Evolutionary conservation across 2,797 vertebrate genomes (phyloP), one percentile per base, ranked within the genome.

Genomic region (Hypotaenidia philippensis): DNA sequence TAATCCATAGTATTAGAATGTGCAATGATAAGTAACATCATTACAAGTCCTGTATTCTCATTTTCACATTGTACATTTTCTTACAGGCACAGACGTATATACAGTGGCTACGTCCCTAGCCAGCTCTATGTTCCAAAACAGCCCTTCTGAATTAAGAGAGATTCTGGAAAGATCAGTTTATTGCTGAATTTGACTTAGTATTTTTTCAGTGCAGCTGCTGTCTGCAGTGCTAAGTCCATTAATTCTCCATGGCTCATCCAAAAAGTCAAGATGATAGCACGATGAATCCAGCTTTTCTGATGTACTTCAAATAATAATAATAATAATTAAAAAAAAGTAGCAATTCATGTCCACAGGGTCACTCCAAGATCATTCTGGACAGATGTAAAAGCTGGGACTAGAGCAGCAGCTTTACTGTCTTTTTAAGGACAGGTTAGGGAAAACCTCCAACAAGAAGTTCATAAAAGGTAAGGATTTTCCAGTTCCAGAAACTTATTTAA

Each of bases 61-160:
- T 89, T 87, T 91, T 60, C 64, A 87, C 84, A 95, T 90, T 56
- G 79, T 83, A 95, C 88, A 89, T 93, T 93, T 86, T 97, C 87
- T 65, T 80, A 89, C 64, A 97, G 92, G 95, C 91, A 96, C 94
- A 72, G 60, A 84, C 5, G 25, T 96, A 94, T 91, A 76, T 83
- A 95, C 93, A 96, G 55, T 41, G 77, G 85, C 77, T 93, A 87
- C 82, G 90, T 75, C 84, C 52, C 55, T 79, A 94, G 80, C 57
- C 89, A 60, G 44, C 77, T 87, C 63, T 53, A 12, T 59, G 50
- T 82, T 93, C 92, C 93, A 95, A 96, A 76, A 89, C 82, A 91
- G 94, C 94, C 88, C 93, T 95, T 95, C 89, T 89, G 36, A 66
- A 77, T 90, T 81, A 72, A 74, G 41, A 83, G 41, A 93, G 16